These are phyloP conservation scores for Chaitophorus viminalis DNA, from an alignment of 2,888 invertebrate genomes.

Conservation along the genomic window DNA sequence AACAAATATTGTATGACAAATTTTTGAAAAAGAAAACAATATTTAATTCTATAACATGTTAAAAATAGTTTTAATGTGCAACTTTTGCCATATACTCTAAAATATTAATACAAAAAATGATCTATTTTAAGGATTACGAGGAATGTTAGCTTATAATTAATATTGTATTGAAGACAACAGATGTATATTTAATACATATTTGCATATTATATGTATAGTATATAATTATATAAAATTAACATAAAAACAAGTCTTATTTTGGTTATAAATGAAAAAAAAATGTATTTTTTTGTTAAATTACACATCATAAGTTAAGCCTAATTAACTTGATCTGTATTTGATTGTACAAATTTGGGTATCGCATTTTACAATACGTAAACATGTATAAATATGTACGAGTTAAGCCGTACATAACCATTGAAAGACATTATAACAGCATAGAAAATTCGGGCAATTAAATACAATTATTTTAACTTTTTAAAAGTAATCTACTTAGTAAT, in stretches of 20 bases:
- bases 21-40: neutral
- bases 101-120: neutral
- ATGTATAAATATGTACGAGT: conserved; percentile 30
- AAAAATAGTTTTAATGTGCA: neutral
- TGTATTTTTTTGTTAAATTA: conserved; percentile 13
- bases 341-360: conserved; percentile 40
- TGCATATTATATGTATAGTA: neutral
- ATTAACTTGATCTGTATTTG: conserved; percentile 22
- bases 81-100: neutral
- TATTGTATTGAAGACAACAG: conserved; percentile 44
- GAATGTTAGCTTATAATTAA: conserved; percentile 51
- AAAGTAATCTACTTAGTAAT: conserved; percentile 40
- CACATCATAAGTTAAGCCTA: conserved; percentile 1
- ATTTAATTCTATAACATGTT: neutral
- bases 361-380: conserved; percentile 11
- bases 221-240: conserved; percentile 40
- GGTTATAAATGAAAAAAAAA: conserved; percentile 1
- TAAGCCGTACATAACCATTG: conserved; percentile 9
- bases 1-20: neutral
- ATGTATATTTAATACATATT: conserved; percentile 7
- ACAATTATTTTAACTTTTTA: conserved; percentile 13
- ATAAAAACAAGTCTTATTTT: conserved; percentile 46
- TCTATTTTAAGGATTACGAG: conserved; percentile 18
- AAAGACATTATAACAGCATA: conserved; percentile 50
- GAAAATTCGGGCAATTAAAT: conserved; percentile 29